Conservation (phyloP, 2,113 vertebrate species). For the Psilopogon haemacephalus region DNA sequence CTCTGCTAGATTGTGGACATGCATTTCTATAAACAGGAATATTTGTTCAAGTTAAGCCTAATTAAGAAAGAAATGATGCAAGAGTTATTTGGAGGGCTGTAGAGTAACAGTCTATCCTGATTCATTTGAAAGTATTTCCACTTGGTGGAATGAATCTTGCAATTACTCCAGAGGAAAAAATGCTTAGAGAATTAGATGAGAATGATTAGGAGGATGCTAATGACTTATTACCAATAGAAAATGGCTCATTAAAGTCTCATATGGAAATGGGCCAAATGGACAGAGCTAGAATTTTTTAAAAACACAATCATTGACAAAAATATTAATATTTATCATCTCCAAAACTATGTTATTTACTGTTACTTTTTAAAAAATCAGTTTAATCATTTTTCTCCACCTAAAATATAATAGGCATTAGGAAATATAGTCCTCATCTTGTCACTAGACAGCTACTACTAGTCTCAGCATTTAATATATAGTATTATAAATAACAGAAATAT, state of each 20-base stretch:
- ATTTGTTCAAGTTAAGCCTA: conserved; percentile 42
- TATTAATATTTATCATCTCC: not conserved
- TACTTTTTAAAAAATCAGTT: not conserved
- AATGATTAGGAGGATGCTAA: conserved; percentile 12
- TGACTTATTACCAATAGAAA: conserved; percentile 6
- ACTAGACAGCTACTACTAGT: not conserved
- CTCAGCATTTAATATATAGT: not conserved
- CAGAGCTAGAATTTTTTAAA: not conserved
- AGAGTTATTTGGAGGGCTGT: conserved; percentile 26
- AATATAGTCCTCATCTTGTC: not conserved
- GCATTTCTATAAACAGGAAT: not conserved
- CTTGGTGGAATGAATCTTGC: conserved; percentile 9
- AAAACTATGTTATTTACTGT: not conserved
- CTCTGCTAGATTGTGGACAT: not conserved
- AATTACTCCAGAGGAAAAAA: not conserved
- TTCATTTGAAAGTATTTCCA: conserved; percentile 12
- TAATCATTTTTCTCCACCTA: not conserved
- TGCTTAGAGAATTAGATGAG: not conserved
- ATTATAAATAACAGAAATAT: not conserved
- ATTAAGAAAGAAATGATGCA: conserved; percentile 56
- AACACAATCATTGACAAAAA: not conserved
- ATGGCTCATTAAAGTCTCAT: not conserved
- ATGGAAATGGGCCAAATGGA: not conserved
- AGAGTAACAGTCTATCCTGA: not conserved
- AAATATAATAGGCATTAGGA: not conserved